Percentiles rank a stretch among this genome's conserved stretches.
These are phyloP conservation scores for Drymonia ruficornis DNA, from an alignment of 2,888 invertebrate species.

Conservation along the genomic window DNA sequence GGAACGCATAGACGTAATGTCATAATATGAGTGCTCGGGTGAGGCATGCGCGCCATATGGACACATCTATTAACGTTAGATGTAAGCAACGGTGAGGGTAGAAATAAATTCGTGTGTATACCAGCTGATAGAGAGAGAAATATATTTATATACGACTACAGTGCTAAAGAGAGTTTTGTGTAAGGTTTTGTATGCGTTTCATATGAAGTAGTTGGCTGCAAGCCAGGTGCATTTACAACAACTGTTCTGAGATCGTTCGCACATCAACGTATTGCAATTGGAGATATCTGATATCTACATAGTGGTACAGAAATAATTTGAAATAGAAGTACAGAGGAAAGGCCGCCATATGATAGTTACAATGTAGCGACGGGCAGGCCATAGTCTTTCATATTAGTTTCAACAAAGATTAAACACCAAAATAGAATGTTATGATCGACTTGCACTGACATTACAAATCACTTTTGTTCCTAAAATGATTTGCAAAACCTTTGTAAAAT, in stretches of 20 bases:
- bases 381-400: no score
- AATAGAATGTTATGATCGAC: no score
- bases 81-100: constrained; percentile 68
- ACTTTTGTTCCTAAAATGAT: no score
- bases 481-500: no score
- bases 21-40: no score
- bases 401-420: no score
- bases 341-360: neutral
- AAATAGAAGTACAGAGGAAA: neutral
- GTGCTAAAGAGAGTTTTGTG: constrained; percentile 80
- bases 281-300: constrained; percentile 1
- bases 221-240: constrained; percentile 6
- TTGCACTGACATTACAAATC: no score
- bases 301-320: neutral
- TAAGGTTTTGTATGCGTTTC: constrained; percentile 31
- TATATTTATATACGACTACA: constrained; percentile 83
- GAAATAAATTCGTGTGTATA: constrained; percentile 75
- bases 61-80: no score
- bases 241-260: neutral
- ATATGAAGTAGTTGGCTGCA: neutral
- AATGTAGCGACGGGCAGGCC: no score
- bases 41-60: no score
- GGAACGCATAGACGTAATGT: no score
- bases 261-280: constrained; percentile 1
- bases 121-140: constrained; percentile 72